A percentile compares a stretch with the other conserved stretches of the same genome.
Conservation (phyloP, 2,888 invertebrate species). For the Torymus aiolomorphi region DNA sequence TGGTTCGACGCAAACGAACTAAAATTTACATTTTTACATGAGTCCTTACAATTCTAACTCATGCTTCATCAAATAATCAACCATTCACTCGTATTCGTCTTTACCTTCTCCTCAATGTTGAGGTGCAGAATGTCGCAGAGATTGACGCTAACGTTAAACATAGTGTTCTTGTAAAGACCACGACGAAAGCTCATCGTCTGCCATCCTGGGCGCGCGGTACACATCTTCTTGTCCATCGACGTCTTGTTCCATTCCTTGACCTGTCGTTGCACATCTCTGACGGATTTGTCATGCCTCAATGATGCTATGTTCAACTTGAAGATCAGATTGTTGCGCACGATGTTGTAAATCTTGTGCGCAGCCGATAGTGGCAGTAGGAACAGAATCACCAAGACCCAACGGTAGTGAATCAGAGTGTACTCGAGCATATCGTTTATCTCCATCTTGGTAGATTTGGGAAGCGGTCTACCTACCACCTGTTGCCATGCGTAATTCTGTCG, state of each 20-base stretch:
- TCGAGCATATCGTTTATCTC: slow-evolving; percentile 71
- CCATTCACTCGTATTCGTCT: too few species aligned
- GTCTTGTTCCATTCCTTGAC: slow-evolving; percentile 81
- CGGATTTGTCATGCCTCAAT: slow-evolving; percentile 81
- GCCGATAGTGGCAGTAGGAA: slow-evolving; percentile 85
- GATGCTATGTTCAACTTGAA: slow-evolving; percentile 85
- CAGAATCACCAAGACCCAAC: slow-evolving; percentile 85
- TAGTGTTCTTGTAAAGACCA: slow-evolving; percentile 84
- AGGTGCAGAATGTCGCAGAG: slow-evolving; percentile 87
- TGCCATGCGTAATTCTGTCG: too few species aligned
- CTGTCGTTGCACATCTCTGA: slow-evolving; percentile 83
- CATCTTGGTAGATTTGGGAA: background rate
- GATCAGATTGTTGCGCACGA: slow-evolving; percentile 81
- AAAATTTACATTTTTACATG: too few species aligned
- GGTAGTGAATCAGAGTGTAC: slow-evolving; percentile 80
- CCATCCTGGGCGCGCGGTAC: slow-evolving; percentile 89
- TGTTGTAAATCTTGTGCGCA: slow-evolving; percentile 82
- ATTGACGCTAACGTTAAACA: slow-evolving; percentile 83
- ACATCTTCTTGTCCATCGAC: slow-evolving; percentile 81
- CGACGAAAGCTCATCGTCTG: slow-evolving; percentile 87
- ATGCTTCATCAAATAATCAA: too few species aligned
- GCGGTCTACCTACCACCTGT: too few species aligned
- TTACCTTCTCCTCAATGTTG: slow-evolving; percentile 78
- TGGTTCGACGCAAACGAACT: slow-evolving; percentile 86
- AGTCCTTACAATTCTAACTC: too few species aligned